phyloP scores from a whole-genome alignment of 2,797 vertebrate genomes.

The Phalloptychus januarius region DNA sequence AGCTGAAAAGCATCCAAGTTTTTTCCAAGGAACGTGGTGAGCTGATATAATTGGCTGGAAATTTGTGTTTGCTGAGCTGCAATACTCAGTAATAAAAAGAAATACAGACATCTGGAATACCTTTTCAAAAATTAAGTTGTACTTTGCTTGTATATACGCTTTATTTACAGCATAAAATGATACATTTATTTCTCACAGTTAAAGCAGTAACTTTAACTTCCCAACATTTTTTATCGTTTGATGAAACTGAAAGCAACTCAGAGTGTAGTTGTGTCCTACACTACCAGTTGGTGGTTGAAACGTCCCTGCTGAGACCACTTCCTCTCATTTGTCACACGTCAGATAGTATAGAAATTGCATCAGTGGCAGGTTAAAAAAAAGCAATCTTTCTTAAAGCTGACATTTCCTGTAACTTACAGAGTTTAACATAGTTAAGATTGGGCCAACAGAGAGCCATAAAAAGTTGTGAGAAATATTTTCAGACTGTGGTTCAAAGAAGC shows the following conservation, averaged over 20 bases:
- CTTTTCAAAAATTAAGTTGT: background rate
- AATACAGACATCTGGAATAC: background rate
- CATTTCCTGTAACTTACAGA: background rate
- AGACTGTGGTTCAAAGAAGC: background rate
- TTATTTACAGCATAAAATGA: background rate
- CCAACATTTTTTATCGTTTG: background rate
- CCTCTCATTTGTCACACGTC: constrained; percentile 16
- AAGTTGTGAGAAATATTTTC: background rate
- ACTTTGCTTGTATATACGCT: background rate
- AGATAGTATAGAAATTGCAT: background rate
- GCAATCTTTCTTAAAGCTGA: background rate
- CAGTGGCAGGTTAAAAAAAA: background rate
- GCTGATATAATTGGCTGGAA: constrained; percentile 34
- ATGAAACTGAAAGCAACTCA: background rate
- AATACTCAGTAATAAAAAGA: constrained; percentile 1
- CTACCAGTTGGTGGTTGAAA: constrained; percentile 3
- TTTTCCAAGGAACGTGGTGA: constrained; percentile 31
- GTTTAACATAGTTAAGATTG: background rate
- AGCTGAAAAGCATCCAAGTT: constrained; percentile 23
- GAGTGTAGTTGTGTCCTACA: background rate
- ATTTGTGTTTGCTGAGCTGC: constrained; percentile 6
- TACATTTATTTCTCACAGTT: background rate
- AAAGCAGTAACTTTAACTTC: background rate
- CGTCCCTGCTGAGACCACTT: constrained; percentile 23
- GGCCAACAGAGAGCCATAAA: background rate